These are phyloP conservation scores for Apodemia hepburni DNA, from an alignment of 2,888 invertebrate genomes.

Conservation along the genomic window DNA sequence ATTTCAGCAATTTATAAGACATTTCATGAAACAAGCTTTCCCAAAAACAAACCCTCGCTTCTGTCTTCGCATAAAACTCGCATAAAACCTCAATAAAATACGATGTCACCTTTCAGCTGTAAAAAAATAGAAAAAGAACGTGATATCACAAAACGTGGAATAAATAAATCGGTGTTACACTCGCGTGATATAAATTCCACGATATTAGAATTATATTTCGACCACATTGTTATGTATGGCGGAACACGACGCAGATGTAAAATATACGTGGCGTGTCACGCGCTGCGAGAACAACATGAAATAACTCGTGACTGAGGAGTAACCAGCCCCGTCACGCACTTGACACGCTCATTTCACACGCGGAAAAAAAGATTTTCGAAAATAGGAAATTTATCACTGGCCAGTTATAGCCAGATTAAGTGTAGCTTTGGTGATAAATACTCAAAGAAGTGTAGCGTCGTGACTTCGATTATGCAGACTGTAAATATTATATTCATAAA, in stretches of 20 bases:
- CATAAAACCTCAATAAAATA: background rate
- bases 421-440: background rate
- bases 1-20: background rate
- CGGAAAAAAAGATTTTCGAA: background rate
- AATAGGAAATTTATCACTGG: background rate
- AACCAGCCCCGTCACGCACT: background rate
- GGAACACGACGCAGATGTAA: slow-evolving; percentile 11
- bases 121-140: slow-evolving; percentile 10
- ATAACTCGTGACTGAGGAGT: slow-evolving; percentile 6
- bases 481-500: too few relatives aligned
- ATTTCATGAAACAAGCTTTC: background rate
- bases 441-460: too few relatives aligned
- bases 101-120: background rate
- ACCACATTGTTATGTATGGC: slow-evolving; percentile 12
- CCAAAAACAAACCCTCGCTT: background rate
- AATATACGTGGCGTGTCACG: slow-evolving; percentile 8
- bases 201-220: slow-evolving; percentile 14
- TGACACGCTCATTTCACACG: background rate
- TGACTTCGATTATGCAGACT: too few relatives aligned
- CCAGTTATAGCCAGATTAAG: background rate
- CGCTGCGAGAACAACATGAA: slow-evolving; percentile 1
- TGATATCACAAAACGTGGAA: slow-evolving; percentile 4
- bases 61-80: background rate
- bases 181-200: slow-evolving; percentile 5
- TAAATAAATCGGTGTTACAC: slow-evolving; percentile 3